phyloP scores from a whole-genome alignment of 2,797 vertebrate genomes.

The Sebastiscus albofasciatus region DNA sequence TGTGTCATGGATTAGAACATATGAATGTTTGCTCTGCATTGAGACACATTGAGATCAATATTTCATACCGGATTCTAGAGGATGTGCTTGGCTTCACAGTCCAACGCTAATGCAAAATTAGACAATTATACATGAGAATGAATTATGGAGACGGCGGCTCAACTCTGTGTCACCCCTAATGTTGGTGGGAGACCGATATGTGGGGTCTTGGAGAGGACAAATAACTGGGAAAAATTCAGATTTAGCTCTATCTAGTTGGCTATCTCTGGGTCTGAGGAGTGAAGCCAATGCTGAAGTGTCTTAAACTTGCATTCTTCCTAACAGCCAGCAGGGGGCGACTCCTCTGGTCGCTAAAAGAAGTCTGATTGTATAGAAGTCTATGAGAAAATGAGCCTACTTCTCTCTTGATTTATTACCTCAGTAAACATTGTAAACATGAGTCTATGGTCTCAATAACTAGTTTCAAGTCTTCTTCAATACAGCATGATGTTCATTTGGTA shows the following conservation, averaged over 20 bases:
- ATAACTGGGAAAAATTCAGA: neutral
- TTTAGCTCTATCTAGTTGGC: neutral
- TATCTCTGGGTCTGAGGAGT: too few species aligned
- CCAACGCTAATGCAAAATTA: conserved; percentile 56
- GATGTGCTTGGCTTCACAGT: conserved; percentile 20
- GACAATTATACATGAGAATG: conserved; percentile 54
- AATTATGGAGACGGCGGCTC: conserved; percentile 54
- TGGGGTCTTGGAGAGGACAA: conserved; percentile 13
- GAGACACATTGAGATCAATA: conserved; percentile 35
- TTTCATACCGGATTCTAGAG: conserved; percentile 35
- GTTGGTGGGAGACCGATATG: conserved; percentile 9
- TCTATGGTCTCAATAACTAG: accelerated
- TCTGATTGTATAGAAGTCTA: too few species aligned
- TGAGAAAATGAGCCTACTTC: too few species aligned
- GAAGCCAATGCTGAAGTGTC: too few species aligned
- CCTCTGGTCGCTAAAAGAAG: too few species aligned
- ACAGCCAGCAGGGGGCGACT: too few species aligned
- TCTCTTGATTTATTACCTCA: too few species aligned
- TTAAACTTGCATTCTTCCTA: too few species aligned
- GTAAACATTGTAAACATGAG: too few species aligned
- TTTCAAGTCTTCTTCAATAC: too few species aligned
- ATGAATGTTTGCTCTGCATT: conserved; percentile 13
- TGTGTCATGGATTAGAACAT: conserved; percentile 52
- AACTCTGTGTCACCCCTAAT: conserved; percentile 67
- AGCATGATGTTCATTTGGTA: too few species aligned